Conservation (phyloP, 2,888 invertebrate genomes). For the Epistrophe grossulariae region DNA sequence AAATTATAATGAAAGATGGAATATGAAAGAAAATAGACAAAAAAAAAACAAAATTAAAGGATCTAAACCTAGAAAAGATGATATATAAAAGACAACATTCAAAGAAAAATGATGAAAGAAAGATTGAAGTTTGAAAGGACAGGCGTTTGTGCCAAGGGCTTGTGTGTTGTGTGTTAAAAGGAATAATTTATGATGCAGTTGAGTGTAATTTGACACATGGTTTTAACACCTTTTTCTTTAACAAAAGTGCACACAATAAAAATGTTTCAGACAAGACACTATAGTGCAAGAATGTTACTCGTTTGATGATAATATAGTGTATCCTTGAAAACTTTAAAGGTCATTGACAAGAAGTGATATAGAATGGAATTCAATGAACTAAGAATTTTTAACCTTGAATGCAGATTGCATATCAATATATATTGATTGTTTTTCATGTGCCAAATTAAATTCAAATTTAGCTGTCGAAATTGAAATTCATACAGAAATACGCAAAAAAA, state of each 20-base stretch:
- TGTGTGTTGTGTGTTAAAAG: conserved; percentile 39
- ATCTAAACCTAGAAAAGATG: conserved; percentile 36
- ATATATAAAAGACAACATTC: conserved; percentile 25
- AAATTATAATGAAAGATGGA: conserved; percentile 14
- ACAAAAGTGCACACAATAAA: conserved; percentile 15
- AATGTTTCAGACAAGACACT: conserved; percentile 7
- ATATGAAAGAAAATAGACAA: conserved; percentile 26
- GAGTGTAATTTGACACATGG: conserved; percentile 60
- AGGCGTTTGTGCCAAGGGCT: conserved; percentile 44
- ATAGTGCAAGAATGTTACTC: not conserved
- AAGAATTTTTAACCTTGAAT: conserved; percentile 35
- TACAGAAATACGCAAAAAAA: too few relatives aligned
- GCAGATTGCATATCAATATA: not conserved
- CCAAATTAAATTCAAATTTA: not conserved
- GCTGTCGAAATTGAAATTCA: not conserved
- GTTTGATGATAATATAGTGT: conserved; percentile 1
- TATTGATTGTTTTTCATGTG: not conserved
- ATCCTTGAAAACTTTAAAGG: conserved; percentile 41
- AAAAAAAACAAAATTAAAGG: conserved; percentile 26
- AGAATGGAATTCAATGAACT: conserved; percentile 39
- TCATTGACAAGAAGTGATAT: conserved; percentile 51
- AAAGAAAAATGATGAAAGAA: conserved; percentile 31
- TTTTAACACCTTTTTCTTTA: conserved; percentile 56
- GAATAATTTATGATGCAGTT: conserved; percentile 68
- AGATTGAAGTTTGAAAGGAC: conserved; percentile 27